Base-by-base conservation (phyloP, 2,888 invertebrate genomes). In the Sesia bembeciformis region DNA sequence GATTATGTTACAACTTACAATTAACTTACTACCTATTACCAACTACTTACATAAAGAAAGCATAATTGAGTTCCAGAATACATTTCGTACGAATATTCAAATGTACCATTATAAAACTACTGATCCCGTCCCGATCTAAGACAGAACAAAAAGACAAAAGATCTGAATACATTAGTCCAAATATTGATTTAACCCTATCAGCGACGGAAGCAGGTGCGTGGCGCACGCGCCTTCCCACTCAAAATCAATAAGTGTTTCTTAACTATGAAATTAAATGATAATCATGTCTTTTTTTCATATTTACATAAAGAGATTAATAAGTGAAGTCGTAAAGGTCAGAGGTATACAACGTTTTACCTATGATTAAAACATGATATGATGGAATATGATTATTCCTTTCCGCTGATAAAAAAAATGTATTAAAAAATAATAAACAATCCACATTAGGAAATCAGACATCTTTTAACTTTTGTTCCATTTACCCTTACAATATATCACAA, bases 261-360 rank as follows among this genome's bases (percentile, higher is more conserved):
- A 80, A 79, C 87, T 88, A 88, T 87, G 87, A 89, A 89, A 89
- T 88, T 88, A 88, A 89, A 89, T 89, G 88, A 86, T 88, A 88
- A 88, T 88, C 86, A 85, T 76, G 60, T 73, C 76, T 81, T 85
- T 87, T 78, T 81, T 82, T 80, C 76, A 80, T 82, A 83, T 86
- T 82, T 84, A 78, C 78, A 75, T 77, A 81, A 76, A 79, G 76
- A 76, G 74, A 80, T 75, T 81, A 80, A 81, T 82, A 84, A 84
- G 84, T 78, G 76, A 74, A 82, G 79, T 69, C 71, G 71, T 63
- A 73, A 68, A 62, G 66, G 63, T 39, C 70, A 76, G 79, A 57
- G 60, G 57, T 72, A 39, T 41, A 50, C 59, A 83, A 85, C 78
- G 52, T 70, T 74, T 72, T 46, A 23, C 23, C 46, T 46, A 46